phyloP scores from a whole-genome alignment of 2,888 invertebrate species.

The Drosophila siamana region DNA sequence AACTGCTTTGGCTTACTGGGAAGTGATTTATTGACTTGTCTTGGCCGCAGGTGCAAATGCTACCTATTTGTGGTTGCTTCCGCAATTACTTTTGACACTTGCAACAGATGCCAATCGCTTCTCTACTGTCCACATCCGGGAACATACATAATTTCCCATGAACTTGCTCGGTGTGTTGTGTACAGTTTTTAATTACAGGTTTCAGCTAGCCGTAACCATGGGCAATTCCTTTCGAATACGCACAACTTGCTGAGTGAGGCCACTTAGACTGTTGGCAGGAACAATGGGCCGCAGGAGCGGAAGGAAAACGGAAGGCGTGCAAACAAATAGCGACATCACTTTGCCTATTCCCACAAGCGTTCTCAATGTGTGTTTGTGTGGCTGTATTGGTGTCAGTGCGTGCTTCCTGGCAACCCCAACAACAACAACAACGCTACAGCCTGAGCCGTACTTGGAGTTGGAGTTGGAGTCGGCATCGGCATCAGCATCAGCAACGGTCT shows the following conservation, averaged over 20 bases:
- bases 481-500: slow-evolving; percentile 15
- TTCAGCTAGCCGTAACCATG: slow-evolving; percentile 62
- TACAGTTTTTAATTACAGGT: slow-evolving; percentile 55
- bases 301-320: slow-evolving; percentile 23
- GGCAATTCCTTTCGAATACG: slow-evolving; percentile 59
- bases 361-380: slow-evolving; percentile 14
- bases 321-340: slow-evolving; percentile 53
- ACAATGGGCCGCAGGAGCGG: background rate
- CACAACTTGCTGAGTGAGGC: slow-evolving; percentile 38
- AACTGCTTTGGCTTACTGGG: slow-evolving; percentile 21
- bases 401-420: slow-evolving; percentile 59
- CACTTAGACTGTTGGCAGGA: slow-evolving; percentile 29
- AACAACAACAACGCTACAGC: background rate
- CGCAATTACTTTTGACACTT: slow-evolving; percentile 64
- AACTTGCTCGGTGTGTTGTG: slow-evolving; percentile 22
- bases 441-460: too few species aligned
- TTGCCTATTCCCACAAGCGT: slow-evolving; percentile 53
- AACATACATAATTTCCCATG: slow-evolving; percentile 44
- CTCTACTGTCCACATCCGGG: slow-evolving; percentile 54
- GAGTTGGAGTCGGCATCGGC: slow-evolving; percentile 2
- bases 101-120: slow-evolving; percentile 48
- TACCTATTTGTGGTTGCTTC: slow-evolving; percentile 44
- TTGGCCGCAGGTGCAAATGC: slow-evolving; percentile 55
- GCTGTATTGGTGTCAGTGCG: slow-evolving; percentile 65
- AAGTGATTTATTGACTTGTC: slow-evolving; percentile 67